Conservation (phyloP, 2,113 vertebrate species). For the Actenoides hombroni region DNA sequence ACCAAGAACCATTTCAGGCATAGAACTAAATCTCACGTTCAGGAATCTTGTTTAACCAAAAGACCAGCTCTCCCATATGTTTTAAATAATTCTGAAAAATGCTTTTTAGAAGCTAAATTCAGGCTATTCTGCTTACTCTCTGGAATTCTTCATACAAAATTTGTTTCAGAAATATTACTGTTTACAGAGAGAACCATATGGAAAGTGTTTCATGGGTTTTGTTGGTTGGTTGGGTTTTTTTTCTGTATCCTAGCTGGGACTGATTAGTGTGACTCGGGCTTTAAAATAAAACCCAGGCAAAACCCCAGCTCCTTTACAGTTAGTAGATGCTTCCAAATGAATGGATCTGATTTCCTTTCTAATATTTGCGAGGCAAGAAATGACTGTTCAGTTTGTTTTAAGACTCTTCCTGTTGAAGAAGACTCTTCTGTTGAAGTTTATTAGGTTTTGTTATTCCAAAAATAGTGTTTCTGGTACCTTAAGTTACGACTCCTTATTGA, state of each 20-base stretch:
- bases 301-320: background rate
- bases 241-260: background rate
- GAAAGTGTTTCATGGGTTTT: background rate
- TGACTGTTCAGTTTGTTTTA: background rate
- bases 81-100: slow-evolving; percentile 43
- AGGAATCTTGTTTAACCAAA: slow-evolving; percentile 1
- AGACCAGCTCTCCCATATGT: background rate
- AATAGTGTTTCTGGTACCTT: background rate
- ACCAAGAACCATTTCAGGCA: background rate
- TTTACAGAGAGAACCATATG: slow-evolving; percentile 26
- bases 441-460: slow-evolving; percentile 12
- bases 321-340: slow-evolving; percentile 27
- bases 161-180: slow-evolving; percentile 24
- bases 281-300: background rate
- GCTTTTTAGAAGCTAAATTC: background rate
- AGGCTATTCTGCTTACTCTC: background rate
- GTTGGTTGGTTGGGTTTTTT: background rate
- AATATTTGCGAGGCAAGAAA: slow-evolving; percentile 12
- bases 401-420: background rate
- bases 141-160: slow-evolving; percentile 1
- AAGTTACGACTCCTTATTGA: background rate
- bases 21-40: slow-evolving; percentile 12
- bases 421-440: background rate
- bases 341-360: slow-evolving; percentile 41
- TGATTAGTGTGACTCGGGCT: background rate